phyloP scores from a whole-genome alignment of 1,140 invertebrate genomes.

The Drosophila obscura region DNA sequence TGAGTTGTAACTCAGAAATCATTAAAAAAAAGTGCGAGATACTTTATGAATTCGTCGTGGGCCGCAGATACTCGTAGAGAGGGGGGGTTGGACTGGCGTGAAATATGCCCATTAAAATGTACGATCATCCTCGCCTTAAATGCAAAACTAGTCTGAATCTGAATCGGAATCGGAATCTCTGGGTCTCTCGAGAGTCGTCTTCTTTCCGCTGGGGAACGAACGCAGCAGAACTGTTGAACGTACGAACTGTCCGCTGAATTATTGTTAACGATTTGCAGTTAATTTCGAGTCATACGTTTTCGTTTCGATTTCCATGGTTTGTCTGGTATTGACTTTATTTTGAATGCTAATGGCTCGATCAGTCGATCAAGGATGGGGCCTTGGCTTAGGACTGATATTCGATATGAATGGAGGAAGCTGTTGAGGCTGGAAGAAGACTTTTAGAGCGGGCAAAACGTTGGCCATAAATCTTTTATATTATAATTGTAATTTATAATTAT shows the following conservation, averaged over 20 bases:
- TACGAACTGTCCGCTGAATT: constrained; percentile 48
- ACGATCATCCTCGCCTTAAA: constrained; percentile 56
- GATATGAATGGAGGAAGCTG: background rate
- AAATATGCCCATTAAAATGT: constrained; percentile 72
- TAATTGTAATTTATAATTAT: too few relatives aligned
- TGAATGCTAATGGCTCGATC: constrained; percentile 70
- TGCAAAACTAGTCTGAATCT: constrained; percentile 56
- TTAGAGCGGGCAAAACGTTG: too few relatives aligned
- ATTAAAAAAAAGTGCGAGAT: constrained; percentile 79
- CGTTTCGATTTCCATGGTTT: constrained; percentile 57
- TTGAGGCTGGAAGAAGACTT: too few relatives aligned
- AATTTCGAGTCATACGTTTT: constrained; percentile 61
- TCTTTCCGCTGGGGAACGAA: background rate
- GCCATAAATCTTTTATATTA: too few relatives aligned
- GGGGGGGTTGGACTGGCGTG: constrained; percentile 44
- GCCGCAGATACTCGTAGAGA: constrained; percentile 31
- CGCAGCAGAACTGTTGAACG: constrained; percentile 5
- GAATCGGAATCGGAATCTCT: too few relatives aligned
- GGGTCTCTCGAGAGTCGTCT: background rate
- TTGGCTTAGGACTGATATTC: background rate
- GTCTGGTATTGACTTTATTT: constrained; percentile 68
- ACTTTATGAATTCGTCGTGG: constrained; percentile 81
- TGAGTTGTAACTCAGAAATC: constrained; percentile 77
- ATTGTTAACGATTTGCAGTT: constrained; percentile 80
- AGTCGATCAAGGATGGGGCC: constrained; percentile 38